Percentiles rank a stretch among this genome's conserved stretches.
Evolutionary conservation across 2,797 vertebrate genomes (phyloP).

Genomic region (Silurus lanzhouensis): DNA sequence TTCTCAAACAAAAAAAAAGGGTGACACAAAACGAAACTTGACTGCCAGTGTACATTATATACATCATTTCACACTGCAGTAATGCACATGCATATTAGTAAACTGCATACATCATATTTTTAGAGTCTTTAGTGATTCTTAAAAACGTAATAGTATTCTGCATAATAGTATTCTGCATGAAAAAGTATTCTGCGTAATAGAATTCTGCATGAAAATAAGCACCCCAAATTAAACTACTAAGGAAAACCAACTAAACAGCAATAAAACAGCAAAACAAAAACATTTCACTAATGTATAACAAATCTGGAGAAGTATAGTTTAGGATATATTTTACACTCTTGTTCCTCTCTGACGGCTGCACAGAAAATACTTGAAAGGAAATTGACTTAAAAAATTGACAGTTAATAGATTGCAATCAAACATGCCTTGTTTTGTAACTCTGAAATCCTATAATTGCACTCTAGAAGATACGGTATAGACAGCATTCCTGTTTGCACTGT

Average conservation of each 20-base stretch:
- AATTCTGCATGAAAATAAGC: neutral
- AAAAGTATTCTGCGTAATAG: too few species aligned
- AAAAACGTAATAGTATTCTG: neutral
- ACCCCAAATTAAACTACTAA: neutral
- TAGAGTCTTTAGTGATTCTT: neutral
- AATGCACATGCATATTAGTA: neutral
- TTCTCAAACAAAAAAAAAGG: neutral
- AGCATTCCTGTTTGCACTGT: constrained; percentile 45
- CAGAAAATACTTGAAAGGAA: neutral
- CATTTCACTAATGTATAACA: neutral
- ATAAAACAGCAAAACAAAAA: neutral
- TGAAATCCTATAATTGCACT: neutral
- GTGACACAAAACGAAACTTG: neutral
- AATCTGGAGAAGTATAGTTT: neutral
- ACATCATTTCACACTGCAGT: neutral
- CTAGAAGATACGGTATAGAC: constrained; percentile 10
- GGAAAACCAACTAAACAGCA: neutral
- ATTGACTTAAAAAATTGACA: neutral
- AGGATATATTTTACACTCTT: neutral
- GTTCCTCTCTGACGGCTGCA: neutral
- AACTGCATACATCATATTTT: neutral
- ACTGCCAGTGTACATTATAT: neutral
- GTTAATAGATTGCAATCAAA: neutral
- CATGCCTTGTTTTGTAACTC: neutral
- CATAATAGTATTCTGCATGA: neutral